Conservation (phyloP, 2,888 invertebrate species). For the Smittia aterrima region DNA sequence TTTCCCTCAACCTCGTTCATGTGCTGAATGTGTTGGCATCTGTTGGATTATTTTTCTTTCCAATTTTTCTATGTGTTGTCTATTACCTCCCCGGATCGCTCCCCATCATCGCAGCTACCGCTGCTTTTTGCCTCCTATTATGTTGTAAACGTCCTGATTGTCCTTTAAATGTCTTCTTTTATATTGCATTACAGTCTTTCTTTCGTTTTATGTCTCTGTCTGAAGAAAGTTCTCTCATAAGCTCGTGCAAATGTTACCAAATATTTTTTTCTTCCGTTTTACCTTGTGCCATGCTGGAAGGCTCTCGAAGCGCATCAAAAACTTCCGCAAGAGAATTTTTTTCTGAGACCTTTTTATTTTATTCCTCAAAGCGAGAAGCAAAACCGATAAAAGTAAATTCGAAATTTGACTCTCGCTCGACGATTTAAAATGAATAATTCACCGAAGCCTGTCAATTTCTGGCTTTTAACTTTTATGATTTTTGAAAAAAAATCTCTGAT, state of each 20-base stretch:
- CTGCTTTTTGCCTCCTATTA: not conserved
- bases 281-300: no score
- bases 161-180: slow-evolving; percentile 41
- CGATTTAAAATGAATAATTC: no score
- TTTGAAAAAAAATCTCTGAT: no score
- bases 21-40: slow-evolving; percentile 30
- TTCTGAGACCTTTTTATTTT: not conserved
- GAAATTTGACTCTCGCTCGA: no score
- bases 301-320: no score
- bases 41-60: slow-evolving; percentile 12
- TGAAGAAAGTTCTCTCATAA: not conserved
- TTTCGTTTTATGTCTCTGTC: not conserved
- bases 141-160: slow-evolving; percentile 39
- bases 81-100: not conserved
- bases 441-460: no score
- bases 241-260: not conserved
- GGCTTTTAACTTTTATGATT: no score
- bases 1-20: not conserved
- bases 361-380: no score
- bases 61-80: not conserved
- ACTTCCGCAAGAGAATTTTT: no score
- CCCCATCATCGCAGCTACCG: not conserved
- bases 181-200: slow-evolving; percentile 38
- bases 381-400: no score
- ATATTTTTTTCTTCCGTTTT: not conserved